phyloP scores from a whole-genome alignment of 1,140 invertebrate species.

The Ostrea edulis region DNA sequence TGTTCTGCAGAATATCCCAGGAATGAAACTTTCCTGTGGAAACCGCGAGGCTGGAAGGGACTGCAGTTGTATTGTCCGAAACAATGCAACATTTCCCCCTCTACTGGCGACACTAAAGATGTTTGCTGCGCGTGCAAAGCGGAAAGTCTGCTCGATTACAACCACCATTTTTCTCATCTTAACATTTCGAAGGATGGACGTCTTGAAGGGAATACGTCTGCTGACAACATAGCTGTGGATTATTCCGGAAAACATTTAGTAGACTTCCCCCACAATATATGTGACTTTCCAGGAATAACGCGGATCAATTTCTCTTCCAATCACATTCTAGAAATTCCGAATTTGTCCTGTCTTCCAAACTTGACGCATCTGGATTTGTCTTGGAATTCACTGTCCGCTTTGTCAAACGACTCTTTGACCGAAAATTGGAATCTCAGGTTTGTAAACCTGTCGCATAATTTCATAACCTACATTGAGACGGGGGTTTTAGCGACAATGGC shows the following conservation, averaged over 20 bases:
- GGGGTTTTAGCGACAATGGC: neutral
- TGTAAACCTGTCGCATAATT: neutral
- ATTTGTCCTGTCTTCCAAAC: neutral
- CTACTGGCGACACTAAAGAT: neutral
- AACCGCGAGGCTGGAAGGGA: neutral
- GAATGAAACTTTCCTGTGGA: neutral
- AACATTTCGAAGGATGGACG: neutral
- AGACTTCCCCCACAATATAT: neutral
- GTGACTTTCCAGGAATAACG: neutral
- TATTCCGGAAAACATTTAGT: neutral
- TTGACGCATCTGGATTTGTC: neutral
- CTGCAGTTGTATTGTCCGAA: neutral
- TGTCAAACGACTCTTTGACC: neutral
- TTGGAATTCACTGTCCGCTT: neutral
- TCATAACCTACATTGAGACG: neutral
- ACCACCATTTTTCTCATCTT: neutral
- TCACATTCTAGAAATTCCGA: neutral
- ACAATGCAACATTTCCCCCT: neutral
- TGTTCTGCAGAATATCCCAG: neutral
- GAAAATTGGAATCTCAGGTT: neutral
- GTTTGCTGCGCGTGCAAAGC: neutral
- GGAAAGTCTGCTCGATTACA: neutral
- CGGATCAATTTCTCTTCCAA: neutral
- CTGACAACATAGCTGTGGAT: neutral
- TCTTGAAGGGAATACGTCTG: neutral